These are phyloP conservation scores for Tetramorium bicarinatum DNA, from an alignment of 2,888 invertebrate genomes.

Conservation along the genomic window DNA sequence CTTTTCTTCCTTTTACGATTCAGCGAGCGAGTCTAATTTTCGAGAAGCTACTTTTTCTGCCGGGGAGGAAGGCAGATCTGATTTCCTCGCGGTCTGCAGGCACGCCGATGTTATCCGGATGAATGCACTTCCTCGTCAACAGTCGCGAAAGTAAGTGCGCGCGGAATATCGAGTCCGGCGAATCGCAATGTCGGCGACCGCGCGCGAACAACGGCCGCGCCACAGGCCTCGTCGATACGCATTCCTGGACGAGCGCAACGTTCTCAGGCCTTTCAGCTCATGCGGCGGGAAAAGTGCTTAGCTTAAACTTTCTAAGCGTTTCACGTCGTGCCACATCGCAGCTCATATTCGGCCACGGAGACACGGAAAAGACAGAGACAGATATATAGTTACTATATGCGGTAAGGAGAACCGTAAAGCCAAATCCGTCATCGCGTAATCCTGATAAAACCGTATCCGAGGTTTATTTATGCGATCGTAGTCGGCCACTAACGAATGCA, in stretches of 20 bases:
- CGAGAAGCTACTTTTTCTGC: neutral
- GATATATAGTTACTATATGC: neutral
- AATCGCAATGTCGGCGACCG: constrained; percentile 26
- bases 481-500: constrained; percentile 35
- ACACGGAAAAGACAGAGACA: constrained; percentile 16
- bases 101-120: constrained; percentile 16
- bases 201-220: constrained; percentile 36
- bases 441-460: constrained; percentile 18
- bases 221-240: constrained; percentile 58
- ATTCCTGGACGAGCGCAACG: constrained; percentile 74
- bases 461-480: constrained; percentile 38
- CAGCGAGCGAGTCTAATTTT: neutral
- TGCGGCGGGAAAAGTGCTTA: constrained; percentile 78
- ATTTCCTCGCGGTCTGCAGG: neutral
- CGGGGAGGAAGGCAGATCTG: neutral
- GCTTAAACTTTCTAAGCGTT: constrained; percentile 81
- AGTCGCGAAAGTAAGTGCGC: constrained; percentile 29
- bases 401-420: constrained; percentile 6
- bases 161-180: constrained; percentile 34
- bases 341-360: constrained; percentile 22
- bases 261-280: constrained; percentile 65
- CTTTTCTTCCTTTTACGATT: neutral
- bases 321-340: constrained; percentile 69
- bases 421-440: constrained; percentile 4
- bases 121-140: constrained; percentile 26